A percentile compares a stretch with the other conserved stretches of the same genome.
phyloP scores from a whole-genome alignment of 2,797 vertebrate species.

The Fringilla coelebs region DNA sequence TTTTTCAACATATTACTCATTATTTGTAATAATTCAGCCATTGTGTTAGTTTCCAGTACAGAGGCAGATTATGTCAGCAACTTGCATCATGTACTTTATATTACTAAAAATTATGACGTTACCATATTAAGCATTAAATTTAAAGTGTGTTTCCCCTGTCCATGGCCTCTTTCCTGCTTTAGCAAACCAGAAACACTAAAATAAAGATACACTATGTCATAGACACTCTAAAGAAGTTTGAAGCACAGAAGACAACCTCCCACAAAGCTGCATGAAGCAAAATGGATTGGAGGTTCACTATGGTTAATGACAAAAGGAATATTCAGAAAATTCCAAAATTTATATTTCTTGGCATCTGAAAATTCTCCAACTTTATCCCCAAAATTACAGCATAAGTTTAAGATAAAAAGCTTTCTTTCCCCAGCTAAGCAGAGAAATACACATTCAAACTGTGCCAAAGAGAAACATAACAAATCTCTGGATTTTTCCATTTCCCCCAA shows the following conservation, averaged over 20 bases:
- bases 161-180: background rate
- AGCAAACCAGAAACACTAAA: background rate
- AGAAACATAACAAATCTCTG: background rate
- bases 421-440: fast-evolving
- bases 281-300: background rate
- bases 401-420: background rate
- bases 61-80: background rate
- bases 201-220: background rate
- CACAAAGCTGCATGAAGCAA: background rate
- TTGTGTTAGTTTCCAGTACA: background rate
- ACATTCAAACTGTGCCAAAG: background rate
- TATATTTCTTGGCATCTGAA: background rate
- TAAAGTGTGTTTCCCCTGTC: background rate
- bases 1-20: background rate
- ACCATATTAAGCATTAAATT: background rate
- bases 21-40: background rate
- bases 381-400: background rate
- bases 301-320: background rate
- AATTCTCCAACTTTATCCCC: background rate
- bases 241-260: background rate
- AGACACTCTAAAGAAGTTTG: background rate
- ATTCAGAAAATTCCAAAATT: background rate
- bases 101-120: background rate
- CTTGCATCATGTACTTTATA: background rate
- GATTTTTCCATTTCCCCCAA: background rate